A percentile compares a stretch with the other conserved stretches of the same genome.
phyloP scores from a whole-genome alignment of 2,797 vertebrate species.

The Tachyglossus aculeatus region DNA sequence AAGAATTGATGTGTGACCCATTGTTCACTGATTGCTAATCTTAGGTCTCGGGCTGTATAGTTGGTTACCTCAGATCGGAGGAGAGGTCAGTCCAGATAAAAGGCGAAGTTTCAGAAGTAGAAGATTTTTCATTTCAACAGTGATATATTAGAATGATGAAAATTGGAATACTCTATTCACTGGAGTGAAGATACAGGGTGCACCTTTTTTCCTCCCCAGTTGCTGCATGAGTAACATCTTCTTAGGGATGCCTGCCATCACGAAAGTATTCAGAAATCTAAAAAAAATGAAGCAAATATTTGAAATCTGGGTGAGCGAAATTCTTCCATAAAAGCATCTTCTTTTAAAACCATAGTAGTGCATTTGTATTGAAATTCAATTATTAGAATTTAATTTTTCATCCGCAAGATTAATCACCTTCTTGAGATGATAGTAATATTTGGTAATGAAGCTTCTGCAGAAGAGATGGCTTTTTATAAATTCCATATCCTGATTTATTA shows the following conservation, averaged over 20 bases:
- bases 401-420: constrained; percentile 16
- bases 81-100: constrained; percentile 42
- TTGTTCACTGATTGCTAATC: constrained; percentile 29
- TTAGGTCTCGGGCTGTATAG: not conserved
- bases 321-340: not conserved
- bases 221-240: constrained; percentile 17
- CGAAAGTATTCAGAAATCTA: constrained; percentile 36
- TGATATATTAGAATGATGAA: constrained; percentile 27
- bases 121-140: constrained; percentile 30
- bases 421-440: constrained; percentile 23
- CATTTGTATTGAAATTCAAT: constrained; percentile 46
- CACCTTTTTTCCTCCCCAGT: not conserved
- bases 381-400: constrained; percentile 47
- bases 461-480: not conserved
- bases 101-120: constrained; percentile 29
- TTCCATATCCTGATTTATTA: constrained; percentile 1
- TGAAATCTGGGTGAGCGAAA: constrained; percentile 15
- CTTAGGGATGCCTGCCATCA: constrained; percentile 18
- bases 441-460: constrained; percentile 21
- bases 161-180: constrained; percentile 9
- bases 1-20: not conserved
- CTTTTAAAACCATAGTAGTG: constrained; percentile 6
- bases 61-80: constrained; percentile 31
- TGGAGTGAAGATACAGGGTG: constrained; percentile 27
- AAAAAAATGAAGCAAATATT: constrained; percentile 12